Evolutionary conservation across 2,797 vertebrate genomes (phyloP).

Genomic region (Alouatta caraya): DNA sequence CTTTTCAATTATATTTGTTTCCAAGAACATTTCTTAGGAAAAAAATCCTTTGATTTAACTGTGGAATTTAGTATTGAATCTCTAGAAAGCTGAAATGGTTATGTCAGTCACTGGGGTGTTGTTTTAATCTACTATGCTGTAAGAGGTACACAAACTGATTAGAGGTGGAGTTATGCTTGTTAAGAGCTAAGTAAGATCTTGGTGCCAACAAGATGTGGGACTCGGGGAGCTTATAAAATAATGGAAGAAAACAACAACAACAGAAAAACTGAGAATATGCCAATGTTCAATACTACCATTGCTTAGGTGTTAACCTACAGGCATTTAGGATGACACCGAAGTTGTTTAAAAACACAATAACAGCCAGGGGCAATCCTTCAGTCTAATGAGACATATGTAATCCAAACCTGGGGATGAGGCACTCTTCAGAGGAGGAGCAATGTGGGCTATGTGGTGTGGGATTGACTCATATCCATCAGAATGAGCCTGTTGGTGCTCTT

Average conservation of each 20-base stretch:
- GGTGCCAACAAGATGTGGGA: background rate
- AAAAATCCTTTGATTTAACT: background rate
- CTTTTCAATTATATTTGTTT: conserved; percentile 15
- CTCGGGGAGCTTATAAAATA: background rate
- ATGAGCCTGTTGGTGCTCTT: background rate
- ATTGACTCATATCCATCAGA: background rate
- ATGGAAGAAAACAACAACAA: background rate
- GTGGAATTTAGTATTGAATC: background rate
- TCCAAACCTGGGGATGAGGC: background rate
- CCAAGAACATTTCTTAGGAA: background rate
- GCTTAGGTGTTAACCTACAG: conserved; percentile 24
- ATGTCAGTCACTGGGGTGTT: background rate
- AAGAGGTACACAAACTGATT: background rate
- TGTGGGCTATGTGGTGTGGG: background rate
- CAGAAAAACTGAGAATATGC: background rate
- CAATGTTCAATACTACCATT: background rate
- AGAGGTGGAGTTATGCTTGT: background rate
- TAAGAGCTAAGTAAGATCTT: conserved; percentile 1
- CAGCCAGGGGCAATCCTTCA: background rate
- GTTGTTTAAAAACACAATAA: background rate
- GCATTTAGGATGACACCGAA: background rate
- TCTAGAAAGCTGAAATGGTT: background rate
- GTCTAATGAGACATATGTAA: conserved; percentile 49
- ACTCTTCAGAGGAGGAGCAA: conserved; percentile 18
- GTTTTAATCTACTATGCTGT: background rate